Conservation (phyloP, 2,797 vertebrate genomes). For the Channallabes apus region DNA sequence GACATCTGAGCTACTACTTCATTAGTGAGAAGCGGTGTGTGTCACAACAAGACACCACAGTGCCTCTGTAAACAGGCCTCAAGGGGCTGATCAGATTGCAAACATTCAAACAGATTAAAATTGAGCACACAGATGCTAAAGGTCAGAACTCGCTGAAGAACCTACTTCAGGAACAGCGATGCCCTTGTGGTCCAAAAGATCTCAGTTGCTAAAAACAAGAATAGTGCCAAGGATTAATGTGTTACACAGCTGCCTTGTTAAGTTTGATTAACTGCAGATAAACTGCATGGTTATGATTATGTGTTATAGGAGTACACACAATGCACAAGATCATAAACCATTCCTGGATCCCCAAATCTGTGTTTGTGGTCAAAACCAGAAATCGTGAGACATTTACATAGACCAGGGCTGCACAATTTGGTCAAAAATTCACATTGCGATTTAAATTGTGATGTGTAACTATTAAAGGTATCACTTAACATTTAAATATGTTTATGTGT, state of each 20-base stretch:
- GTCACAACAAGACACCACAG: slow-evolving; percentile 34
- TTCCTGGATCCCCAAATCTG: neutral
- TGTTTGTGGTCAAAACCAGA: neutral
- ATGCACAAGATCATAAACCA: neutral
- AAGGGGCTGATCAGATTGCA: slow-evolving; percentile 50
- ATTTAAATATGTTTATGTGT: no score
- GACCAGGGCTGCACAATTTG: no score
- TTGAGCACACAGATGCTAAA: slow-evolving; percentile 41
- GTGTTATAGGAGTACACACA: neutral
- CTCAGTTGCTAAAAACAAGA: neutral
- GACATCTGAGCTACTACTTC: slow-evolving; percentile 11
- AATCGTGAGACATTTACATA: neutral
- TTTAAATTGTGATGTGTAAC: no score
- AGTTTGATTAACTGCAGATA: neutral
- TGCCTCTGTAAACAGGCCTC: slow-evolving; percentile 34
- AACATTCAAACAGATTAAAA: slow-evolving; percentile 41
- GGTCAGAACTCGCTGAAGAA: slow-evolving; percentile 37
- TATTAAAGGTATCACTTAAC: no score
- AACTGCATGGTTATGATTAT: neutral
- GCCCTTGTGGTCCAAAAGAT: neutral
- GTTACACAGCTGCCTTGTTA: neutral
- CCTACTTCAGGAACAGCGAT: neutral
- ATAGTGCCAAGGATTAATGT: neutral
- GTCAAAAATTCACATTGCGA: no score
- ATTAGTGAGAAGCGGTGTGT: slow-evolving; percentile 7